Base-by-base conservation (phyloP, 2,113 vertebrate species). In the Chionomys nivalis region DNA sequence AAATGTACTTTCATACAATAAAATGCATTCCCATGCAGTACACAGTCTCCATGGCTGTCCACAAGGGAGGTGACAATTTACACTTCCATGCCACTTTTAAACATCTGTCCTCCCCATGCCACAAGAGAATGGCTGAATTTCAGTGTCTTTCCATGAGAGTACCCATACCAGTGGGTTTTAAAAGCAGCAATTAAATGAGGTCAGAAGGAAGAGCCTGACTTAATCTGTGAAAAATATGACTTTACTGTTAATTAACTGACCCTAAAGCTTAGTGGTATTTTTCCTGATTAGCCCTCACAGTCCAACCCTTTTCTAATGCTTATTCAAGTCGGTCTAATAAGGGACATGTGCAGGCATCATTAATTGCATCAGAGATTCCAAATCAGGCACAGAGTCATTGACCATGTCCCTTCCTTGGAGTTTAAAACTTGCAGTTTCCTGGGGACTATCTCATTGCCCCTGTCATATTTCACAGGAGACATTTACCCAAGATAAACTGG, bases 191-290 rank as follows among this genome's bases (percentile, higher is more conserved):
- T 97, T 97, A 97, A 98, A 94, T 89, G 93, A 98, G 94, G 97
- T 98, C 97, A 98, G 97, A 98, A 97, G 97, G 92, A 96, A 97
- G 77, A 97, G 78, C 58, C 93, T 97, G 97, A 97, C 94, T 98
- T 97, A 94, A 96, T 96, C 93, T 10, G 42, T 97, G 92, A 97
- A 98, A 98, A 97, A 97, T 97, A 96, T 96, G 97, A 97, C 96
- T 97, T 97, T 91, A 83, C 97, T 97, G 95, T 97, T 98, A 98
- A 97, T 98, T 98, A 97, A 97, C 96, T 97, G 97, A 97, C 97
- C 97, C 82, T 83, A 94, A 95, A 94, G 97, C 95, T 97, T 96
- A 96, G 92, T 96, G 97, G 97, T 96, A 97, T 97, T 98, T 98
- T 97, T 98, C 77, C 94, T 94, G 96, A 96, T 97, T 97, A 97